Conservation (phyloP, 2,888 invertebrate species). For the Osmoderma eremita region DNA sequence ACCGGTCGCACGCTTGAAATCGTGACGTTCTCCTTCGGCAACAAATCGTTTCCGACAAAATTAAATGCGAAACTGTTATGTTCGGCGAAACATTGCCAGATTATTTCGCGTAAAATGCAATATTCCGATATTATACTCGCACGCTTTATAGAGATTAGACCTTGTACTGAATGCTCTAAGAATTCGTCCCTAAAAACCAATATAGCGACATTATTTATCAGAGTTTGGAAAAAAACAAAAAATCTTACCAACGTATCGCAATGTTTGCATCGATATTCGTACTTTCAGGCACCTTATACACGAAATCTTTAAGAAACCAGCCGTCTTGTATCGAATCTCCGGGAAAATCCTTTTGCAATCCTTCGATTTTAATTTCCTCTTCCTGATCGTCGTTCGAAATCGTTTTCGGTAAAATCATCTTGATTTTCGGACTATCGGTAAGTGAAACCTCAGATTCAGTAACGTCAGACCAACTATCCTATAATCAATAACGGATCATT, state of each 20-base stretch:
- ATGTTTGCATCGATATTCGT: constrained; percentile 56
- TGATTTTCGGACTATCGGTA: not conserved
- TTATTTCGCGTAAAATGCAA: constrained; percentile 60
- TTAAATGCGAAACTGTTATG: constrained; percentile 57
- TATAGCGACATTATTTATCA: not conserved
- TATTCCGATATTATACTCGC: constrained; percentile 59
- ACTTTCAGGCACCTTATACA: constrained; percentile 54
- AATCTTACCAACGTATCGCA: constrained; percentile 57
- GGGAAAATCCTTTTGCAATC: not conserved
- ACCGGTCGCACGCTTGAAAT: constrained; percentile 55
- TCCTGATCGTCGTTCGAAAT: not conserved
- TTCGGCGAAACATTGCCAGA: constrained; percentile 59
- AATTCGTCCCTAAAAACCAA: constrained; percentile 55
- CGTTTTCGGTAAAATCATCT: not conserved
- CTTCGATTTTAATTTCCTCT: not conserved
- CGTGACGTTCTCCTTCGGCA: constrained; percentile 55
- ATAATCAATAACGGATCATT: not conserved
- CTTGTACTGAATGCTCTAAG: constrained; percentile 52
- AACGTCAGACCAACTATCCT: constrained; percentile 37
- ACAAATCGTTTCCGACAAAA: constrained; percentile 54
- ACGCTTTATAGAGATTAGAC: constrained; percentile 51
- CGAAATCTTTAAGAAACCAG: constrained; percentile 56
- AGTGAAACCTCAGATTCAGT: constrained; percentile 22
- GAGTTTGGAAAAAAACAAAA: not conserved
- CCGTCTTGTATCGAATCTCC: constrained; percentile 52